Conservation (phyloP, 2,888 invertebrate genomes). For the Teleiodes luculella region DNA sequence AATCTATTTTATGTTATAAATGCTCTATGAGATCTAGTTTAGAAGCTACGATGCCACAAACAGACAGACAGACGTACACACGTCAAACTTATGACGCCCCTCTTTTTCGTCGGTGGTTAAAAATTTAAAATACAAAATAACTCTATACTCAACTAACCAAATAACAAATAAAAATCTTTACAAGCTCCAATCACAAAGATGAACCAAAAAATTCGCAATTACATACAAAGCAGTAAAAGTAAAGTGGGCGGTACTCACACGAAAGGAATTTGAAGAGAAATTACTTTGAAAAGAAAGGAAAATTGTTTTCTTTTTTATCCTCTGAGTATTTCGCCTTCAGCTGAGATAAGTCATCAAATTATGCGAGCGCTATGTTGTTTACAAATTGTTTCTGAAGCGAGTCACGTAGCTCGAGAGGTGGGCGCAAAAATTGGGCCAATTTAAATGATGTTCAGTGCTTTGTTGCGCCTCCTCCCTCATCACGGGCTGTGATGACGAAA, state of each 20-base stretch:
- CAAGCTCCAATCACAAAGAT: not conserved
- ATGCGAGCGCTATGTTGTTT: slow-evolving; percentile 53
- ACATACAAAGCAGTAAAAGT: slow-evolving; percentile 7
- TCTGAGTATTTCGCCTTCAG: slow-evolving; percentile 44
- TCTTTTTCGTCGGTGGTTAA: too few relatives aligned
- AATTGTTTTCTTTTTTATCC: slow-evolving; percentile 25
- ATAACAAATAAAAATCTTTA: not conserved
- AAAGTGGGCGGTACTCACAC: not conserved
- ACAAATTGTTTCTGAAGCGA: slow-evolving; percentile 55
- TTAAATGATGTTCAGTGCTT: slow-evolving; percentile 44
- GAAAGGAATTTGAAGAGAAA: slow-evolving; percentile 11
- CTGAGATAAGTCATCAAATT: slow-evolving; percentile 60
- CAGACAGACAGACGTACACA: too few relatives aligned
- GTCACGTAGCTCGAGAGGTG: slow-evolving; percentile 48
- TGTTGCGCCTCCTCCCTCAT: slow-evolving; percentile 26
- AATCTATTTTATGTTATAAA: too few relatives aligned
- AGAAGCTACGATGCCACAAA: too few relatives aligned
- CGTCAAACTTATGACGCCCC: too few relatives aligned
- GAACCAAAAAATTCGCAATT: not conserved
- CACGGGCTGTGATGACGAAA: not conserved
- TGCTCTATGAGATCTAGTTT: too few relatives aligned
- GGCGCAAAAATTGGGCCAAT: slow-evolving; percentile 49
- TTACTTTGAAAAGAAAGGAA: slow-evolving; percentile 8
- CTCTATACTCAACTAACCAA: not conserved
- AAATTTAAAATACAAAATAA: too few relatives aligned